Base-by-base conservation (phyloP, 2,888 invertebrate species). In the Plebejus melissa region DNA sequence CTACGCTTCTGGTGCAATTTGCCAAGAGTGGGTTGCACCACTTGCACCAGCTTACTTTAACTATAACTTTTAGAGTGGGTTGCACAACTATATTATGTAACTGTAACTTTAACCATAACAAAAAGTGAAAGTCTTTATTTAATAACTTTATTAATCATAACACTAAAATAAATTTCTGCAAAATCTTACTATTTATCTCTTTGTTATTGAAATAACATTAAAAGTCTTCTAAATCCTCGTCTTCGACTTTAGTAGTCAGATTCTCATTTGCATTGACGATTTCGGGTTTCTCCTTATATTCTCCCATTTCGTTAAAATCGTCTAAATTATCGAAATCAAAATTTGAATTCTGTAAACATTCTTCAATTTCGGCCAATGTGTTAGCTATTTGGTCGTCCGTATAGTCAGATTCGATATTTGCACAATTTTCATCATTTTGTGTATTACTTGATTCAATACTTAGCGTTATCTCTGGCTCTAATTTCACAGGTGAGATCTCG, bases 311-410 rank as follows among this genome's bases (percentile, higher is more conserved):
- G 28, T 60, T 60, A 60, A 22, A 58, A 22, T 22, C 22, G n/a
- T 28, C 28, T 60, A 60, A 28, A 60, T 60, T 60, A 60, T 28
- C 60, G 28, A 28, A 60, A 60, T 60, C 11, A 11, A 60, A 60
- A 28, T 4, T 28, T 4, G 60, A 60, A 60, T 60, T 60, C 28
- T 60, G 60, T 60, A 60, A 60, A 60, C 60, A 60, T 60, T 28
- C 22, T 60, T 60, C 60, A 28, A 60, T 60, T 60, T 60, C 60
- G 28, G 60, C 60, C 28, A 60, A n/a, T 11, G 60, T 60, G 28
- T 11, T 28, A 60, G 60, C 60, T 28, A 60, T 60, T 28, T 28
- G 9, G 28, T 60, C 60, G 60, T 60, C 54, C 54, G 16, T 54
- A 54, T 13, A 54, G 16, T 54, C 54, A 54, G 16, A 54, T 54